Base-by-base conservation (phyloP, 1,140 invertebrate genomes). In the Triops longicaudatus region DNA sequence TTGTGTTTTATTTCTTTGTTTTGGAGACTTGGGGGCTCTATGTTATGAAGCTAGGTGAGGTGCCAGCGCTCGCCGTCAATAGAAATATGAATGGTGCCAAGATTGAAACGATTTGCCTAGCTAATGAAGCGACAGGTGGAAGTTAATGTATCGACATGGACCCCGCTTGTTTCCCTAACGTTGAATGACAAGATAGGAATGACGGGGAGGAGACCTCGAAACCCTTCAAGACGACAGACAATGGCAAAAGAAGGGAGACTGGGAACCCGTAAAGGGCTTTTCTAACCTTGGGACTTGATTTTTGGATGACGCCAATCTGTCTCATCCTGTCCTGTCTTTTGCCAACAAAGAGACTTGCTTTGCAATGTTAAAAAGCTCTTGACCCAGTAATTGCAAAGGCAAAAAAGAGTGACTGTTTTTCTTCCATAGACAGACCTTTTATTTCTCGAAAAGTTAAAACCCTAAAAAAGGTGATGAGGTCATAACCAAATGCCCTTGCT, bases 281-380 rank as follows among this genome's bases (percentile, higher is more conserved):
- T 63, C 50, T 63, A 63, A 63, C 50, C 50, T 63, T 63, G 50
- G 22, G 50, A 63, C 50, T 63, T 63, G 50, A 63, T 63, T 63
- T 63, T 63, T 63, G 50, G 50, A 17, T 63, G 50, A 63, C 50
- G 50, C 50, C 50, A 63, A 63, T 63, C 50, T 63, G 50, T 63
- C 50, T 63, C 50, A 63, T 63, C 50, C 50, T 63, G 50, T 63
- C 50, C 50, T 17, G 50, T 63, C 50, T 63, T 12, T 63, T 63
- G 50, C 50, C 14, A 63, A 63, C n/a, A 63, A 63, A 63, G 14
- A 63, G 50, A 63, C 50, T 63, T 63, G 50, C 50, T 63, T 63
- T 63, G 50, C 50, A 63, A 63, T 14, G 50, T 63, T 63, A 63
- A 63, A 63, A 63, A 63, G 50, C 50, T 63, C 50, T 63, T 63